Base-by-base conservation (phyloP, 2,888 invertebrate species). In the Pollenia amentaria region DNA sequence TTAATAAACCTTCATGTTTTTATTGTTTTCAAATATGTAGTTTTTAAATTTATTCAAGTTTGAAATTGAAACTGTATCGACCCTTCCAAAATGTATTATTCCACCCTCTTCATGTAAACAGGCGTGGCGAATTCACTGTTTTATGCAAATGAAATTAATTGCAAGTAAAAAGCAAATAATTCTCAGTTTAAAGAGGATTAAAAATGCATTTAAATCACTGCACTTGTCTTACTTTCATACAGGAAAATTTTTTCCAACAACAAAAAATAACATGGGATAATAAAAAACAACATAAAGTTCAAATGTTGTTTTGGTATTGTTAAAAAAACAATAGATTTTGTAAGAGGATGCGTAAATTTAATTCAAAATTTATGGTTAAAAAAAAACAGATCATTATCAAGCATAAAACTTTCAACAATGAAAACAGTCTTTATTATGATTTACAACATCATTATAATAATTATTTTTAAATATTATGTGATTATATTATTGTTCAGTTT, bases 311-410 rank as follows among this genome's bases (percentile, higher is more conserved):
- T 16, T 42, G 38, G 7, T 76, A 42, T 57, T 77, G 65, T 65
- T 46, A 0, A 42, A 64, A 62, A 70, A 62, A 79, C 69, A 79
- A 79, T 79, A 62, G 60, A 60, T 48, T 48, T 69, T 57, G 18
- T 12, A 18, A 21, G 14, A n/a, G 2, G 18, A 42, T 70, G 70
- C 60, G 51, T 79, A 42, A 62, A 70, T 6, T 14, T 64, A 42
- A 40, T 40, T 51, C 44, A 7, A n/a, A 48, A 29, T 46, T 67
- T 55, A 44, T 53, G 3, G 3, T 46, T 1, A 12, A 12, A n/a
- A 64, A 64, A 46, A 14, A 21, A n/a, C 18, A 46, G 44, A 14
- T 46, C 18, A 65, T 64, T 65, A 55, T 65, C 55, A 67, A 64
- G 42, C 11, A 44, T 44, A 53, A 55, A 44, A 75, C 12, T n/a